These are phyloP conservation scores for Nixonia krombeini DNA, from an alignment of 1,140 invertebrate species.

Conservation along the genomic window DNA sequence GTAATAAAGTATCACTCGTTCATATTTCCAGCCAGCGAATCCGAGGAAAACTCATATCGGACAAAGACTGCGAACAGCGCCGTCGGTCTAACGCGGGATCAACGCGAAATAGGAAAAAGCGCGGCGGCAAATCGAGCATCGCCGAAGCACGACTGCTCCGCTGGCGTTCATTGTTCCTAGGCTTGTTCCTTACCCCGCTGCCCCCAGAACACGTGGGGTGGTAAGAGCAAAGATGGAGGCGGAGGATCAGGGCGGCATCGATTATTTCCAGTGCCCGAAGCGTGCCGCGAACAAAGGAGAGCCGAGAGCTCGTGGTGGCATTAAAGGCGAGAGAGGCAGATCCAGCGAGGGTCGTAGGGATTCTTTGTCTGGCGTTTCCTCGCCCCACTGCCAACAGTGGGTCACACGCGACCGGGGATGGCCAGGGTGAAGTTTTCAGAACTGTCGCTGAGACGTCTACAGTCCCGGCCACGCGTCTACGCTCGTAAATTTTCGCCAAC, in stretches of 20 bases:
- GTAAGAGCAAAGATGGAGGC: slow-evolving; percentile 14
- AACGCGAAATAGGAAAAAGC: too few species aligned
- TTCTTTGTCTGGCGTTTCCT: slow-evolving; percentile 55
- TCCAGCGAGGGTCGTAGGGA: slow-evolving; percentile 34
- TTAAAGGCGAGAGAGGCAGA: slow-evolving; percentile 43
- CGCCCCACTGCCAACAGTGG: slow-evolving; percentile 48
- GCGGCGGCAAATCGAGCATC: too few species aligned
- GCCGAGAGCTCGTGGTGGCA: slow-evolving; percentile 32
- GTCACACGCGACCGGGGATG: too few species aligned
- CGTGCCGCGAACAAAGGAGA: slow-evolving; percentile 45
- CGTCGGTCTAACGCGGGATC: too few species aligned
- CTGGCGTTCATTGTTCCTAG: too few species aligned
- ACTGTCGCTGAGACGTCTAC: slow-evolving; percentile 9
- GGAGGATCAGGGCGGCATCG: slow-evolving; percentile 34
- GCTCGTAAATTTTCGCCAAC: slow-evolving; percentile 15
- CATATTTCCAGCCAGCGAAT: too few species aligned
- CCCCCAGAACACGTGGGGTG: slow-evolving; percentile 5
- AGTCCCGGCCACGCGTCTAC: slow-evolving; percentile 3
- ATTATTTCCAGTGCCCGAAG: slow-evolving; percentile 48
- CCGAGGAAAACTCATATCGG: too few species aligned
- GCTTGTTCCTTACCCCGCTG: too few species aligned
- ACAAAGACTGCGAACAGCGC: too few species aligned
- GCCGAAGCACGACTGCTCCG: too few species aligned
- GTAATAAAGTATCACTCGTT: too few species aligned
- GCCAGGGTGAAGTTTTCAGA: slow-evolving; percentile 8